Conservation (phyloP, 2,113 vertebrate species). For the Chamaetylas fuelleborni region DNA sequence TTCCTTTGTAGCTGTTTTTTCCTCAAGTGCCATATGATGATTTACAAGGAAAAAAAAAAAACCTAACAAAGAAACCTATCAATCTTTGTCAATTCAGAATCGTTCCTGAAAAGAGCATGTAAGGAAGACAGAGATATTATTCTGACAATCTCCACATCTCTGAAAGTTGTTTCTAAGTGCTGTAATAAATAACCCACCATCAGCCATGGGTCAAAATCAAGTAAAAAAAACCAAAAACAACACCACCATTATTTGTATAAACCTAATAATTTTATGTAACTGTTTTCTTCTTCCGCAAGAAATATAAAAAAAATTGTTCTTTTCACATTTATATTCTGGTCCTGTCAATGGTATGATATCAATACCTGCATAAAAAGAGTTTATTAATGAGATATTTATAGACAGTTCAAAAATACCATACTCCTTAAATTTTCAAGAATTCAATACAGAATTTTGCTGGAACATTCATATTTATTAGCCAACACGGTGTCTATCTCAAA, state of each 20-base stretch:
- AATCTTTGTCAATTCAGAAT: conserved; percentile 17
- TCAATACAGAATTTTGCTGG: neutral
- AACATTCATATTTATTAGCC: neutral
- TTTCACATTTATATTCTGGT: neutral
- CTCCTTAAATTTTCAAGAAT: neutral
- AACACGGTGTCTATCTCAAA: neutral
- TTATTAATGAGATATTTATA: neutral
- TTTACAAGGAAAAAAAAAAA: neutral
- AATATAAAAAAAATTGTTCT: neutral
- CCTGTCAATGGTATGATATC: neutral
- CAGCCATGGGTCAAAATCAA: neutral
- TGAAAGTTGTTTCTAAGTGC: neutral
- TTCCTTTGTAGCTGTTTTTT: neutral
- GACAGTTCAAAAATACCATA: neutral
- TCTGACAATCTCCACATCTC: neutral
- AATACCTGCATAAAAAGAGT: neutral
- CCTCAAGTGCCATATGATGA: neutral
- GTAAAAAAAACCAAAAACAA: neutral
- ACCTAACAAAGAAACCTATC: neutral
- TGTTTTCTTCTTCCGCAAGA: neutral
- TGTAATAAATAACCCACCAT: neutral
- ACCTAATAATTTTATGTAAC: neutral
- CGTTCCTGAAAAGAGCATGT: neutral
- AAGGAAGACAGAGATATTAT: neutral
- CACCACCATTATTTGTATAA: neutral